phyloP scores from a whole-genome alignment of 2,888 invertebrate genomes.

The Pinctada fucata region DNA sequence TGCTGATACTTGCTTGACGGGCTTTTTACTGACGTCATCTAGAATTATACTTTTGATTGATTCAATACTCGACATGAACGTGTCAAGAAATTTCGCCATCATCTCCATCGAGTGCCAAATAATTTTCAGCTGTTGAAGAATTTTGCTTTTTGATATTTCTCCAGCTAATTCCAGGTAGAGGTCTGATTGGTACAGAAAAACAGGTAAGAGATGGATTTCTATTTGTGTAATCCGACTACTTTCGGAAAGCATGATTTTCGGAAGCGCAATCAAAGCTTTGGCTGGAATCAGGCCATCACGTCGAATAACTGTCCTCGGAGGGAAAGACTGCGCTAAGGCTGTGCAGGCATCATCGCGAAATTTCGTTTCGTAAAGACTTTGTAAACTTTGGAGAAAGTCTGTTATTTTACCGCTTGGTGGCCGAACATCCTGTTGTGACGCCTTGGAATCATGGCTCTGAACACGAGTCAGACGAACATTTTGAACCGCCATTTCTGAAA shows the following conservation, averaged over 20 bases:
- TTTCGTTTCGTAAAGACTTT: slow-evolving; percentile 61
- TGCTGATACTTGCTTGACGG: slow-evolving; percentile 54
- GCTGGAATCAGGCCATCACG: slow-evolving; percentile 54
- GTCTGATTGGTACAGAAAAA: slow-evolving; percentile 54
- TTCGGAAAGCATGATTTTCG: slow-evolving; percentile 40
- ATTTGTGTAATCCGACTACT: slow-evolving; percentile 56
- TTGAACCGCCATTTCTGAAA: slow-evolving; percentile 56
- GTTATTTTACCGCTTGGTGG: slow-evolving; percentile 51
- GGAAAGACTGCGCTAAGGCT: slow-evolving; percentile 57
- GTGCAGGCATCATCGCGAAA: slow-evolving; percentile 52
- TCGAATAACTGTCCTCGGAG: slow-evolving; percentile 55
- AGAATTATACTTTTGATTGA: slow-evolving; percentile 54
- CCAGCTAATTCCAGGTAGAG: slow-evolving; percentile 57
- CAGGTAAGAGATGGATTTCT: slow-evolving; percentile 64
- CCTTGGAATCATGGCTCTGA: slow-evolving; percentile 28
- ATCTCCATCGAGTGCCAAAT: slow-evolving; percentile 64
- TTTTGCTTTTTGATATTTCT: slow-evolving; percentile 50
- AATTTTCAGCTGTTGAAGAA: slow-evolving; percentile 58
- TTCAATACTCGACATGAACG: slow-evolving; percentile 48
- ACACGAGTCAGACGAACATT: slow-evolving; percentile 53
- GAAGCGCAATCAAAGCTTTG: slow-evolving; percentile 55
- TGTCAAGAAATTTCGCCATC: slow-evolving; percentile 61
- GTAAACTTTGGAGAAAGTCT: slow-evolving; percentile 61
- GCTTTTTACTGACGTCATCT: slow-evolving; percentile 43
- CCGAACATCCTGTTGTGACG: slow-evolving; percentile 35